phyloP scores from a whole-genome alignment of 2,888 invertebrate genomes.

The Apoda limacodes region DNA sequence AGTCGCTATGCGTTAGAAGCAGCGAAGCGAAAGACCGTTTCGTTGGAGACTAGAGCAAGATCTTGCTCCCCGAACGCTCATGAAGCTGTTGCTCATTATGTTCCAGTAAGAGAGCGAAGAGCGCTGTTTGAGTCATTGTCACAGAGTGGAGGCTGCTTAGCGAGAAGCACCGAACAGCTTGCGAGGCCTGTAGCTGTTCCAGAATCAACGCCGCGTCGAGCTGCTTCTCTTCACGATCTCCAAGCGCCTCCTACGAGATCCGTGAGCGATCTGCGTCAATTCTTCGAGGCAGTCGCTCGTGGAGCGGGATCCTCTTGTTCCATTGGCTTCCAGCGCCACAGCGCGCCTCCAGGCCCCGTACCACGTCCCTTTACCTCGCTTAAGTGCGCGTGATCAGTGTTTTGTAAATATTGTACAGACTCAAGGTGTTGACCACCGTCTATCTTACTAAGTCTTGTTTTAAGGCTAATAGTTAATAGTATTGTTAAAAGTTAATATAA shows the following conservation, averaged over 20 bases:
- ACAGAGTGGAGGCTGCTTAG: constrained; percentile 70
- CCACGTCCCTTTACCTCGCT: constrained; percentile 52
- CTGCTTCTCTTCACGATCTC: constrained; percentile 75
- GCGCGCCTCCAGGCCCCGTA: constrained; percentile 43
- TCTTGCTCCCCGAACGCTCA: constrained; percentile 61
- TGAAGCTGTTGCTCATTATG: constrained; percentile 70
- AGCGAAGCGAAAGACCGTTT: constrained; percentile 52
- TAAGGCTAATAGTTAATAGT: constrained; percentile 69
- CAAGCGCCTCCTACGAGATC: constrained; percentile 64
- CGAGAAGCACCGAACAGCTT: constrained; percentile 74
- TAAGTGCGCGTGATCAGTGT: constrained; percentile 43
- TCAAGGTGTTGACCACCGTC: constrained; percentile 48
- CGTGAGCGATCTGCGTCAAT: constrained; percentile 77
- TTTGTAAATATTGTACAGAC: constrained; percentile 49
- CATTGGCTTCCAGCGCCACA: constrained; percentile 41
- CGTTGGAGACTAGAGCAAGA: constrained; percentile 51
- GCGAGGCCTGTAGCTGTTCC: constrained; percentile 42
- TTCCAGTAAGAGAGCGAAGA: constrained; percentile 77
- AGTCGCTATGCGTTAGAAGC: constrained; percentile 53
- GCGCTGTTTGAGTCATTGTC: constrained; percentile 78
- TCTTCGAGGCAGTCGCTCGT: constrained; percentile 73
- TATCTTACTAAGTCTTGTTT: constrained; percentile 60
- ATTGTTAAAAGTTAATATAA: constrained; percentile 66
- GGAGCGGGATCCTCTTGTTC: constrained; percentile 40
- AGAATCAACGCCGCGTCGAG: constrained; percentile 67